Conservation (phyloP, 2,888 invertebrate genomes). For the Apamea anceps region DNA sequence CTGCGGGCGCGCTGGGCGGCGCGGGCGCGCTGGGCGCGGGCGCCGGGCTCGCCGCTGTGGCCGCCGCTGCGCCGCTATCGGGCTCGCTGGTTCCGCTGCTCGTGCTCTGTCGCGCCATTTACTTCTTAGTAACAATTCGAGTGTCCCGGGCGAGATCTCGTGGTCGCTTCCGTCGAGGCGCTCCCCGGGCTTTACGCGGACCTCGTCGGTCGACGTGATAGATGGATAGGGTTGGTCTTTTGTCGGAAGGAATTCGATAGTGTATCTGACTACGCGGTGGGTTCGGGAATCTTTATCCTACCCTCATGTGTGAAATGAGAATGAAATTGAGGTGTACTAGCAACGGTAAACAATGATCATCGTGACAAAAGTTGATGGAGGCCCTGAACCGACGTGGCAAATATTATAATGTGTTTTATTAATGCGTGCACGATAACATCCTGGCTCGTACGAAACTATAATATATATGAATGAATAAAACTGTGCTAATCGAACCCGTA, state of each 20-base stretch:
- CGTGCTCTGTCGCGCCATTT: slow-evolving; percentile 81
- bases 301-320: slow-evolving; percentile 32
- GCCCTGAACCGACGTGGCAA: slow-evolving; percentile 40
- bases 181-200: slow-evolving; percentile 36
- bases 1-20: slow-evolving; percentile 67
- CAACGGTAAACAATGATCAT: slow-evolving; percentile 44
- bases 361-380: slow-evolving; percentile 36
- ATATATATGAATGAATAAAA: slow-evolving; percentile 39
- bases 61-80: slow-evolving; percentile 67
- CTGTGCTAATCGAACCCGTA: slow-evolving; percentile 34
- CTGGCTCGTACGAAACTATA: slow-evolving; percentile 31
- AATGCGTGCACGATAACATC: slow-evolving; percentile 48
- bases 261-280: slow-evolving; percentile 28
- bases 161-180: slow-evolving; percentile 51
- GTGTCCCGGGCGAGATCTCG: slow-evolving; percentile 51
- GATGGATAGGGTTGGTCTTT: slow-evolving; percentile 6
- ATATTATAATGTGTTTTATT: slow-evolving; percentile 45
- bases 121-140: slow-evolving; percentile 75
- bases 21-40: slow-evolving; percentile 53
- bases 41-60: slow-evolving; percentile 61
- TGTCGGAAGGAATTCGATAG: slow-evolving; percentile 21
- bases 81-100: slow-evolving; percentile 62
- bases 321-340: slow-evolving; percentile 51
- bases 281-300: slow-evolving; percentile 28
- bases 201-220: slow-evolving; percentile 15